Evolutionary conservation across 2,888 invertebrate species (phyloP), one percentile per base, ranked within the genome.

Genomic region (Pogonocherus hispidulus): DNA sequence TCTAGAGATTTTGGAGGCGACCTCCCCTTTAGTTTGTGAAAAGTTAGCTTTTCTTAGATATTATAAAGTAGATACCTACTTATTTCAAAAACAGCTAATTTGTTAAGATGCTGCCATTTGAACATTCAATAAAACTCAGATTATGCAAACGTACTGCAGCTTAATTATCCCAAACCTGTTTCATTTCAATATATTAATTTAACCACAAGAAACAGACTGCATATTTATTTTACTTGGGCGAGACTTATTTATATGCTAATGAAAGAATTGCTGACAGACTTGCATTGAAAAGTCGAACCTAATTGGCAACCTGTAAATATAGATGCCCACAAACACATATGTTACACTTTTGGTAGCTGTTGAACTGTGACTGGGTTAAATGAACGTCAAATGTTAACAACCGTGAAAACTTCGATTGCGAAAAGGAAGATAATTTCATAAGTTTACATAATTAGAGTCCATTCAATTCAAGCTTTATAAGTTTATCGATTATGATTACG

Each of bases 221-320:
- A 49, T 9, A 49, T 49, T 20, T n/a, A 22, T 20, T 1, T 2
- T 22, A 49, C 22, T 49, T n/a, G 22, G 14, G n/a, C 52, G 9
- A 8, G 52, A n/a, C n/a, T 18, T 54, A 54, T 54, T 54, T 54
- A 54, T 54, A 54, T 16, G 32, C 4, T 41, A 20, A 11, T 14
- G 8, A 11, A 37, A 35, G 20, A 16, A 35, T 37, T n/a, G 9
- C 56, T 1, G 9, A 18, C 27, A n/a, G 23, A 56, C 16, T 27
- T 57, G 23, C 57, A 57, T 57, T 57, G 44, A 46, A 44, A 57
- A 56, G 41, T 9, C 35, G 9, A 9, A 56, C 37, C 14, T 44
- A 44, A 57, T 57, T 57, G 41, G 57, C 44, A 46, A 57, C 46
- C 57, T 57, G 57, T 57, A 57, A 57, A 57, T 46, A 44, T 57